Evolutionary conservation across 2,888 invertebrate species (phyloP), one percentile per base, ranked within the genome.

Genomic region (Apodemia duryi): DNA sequence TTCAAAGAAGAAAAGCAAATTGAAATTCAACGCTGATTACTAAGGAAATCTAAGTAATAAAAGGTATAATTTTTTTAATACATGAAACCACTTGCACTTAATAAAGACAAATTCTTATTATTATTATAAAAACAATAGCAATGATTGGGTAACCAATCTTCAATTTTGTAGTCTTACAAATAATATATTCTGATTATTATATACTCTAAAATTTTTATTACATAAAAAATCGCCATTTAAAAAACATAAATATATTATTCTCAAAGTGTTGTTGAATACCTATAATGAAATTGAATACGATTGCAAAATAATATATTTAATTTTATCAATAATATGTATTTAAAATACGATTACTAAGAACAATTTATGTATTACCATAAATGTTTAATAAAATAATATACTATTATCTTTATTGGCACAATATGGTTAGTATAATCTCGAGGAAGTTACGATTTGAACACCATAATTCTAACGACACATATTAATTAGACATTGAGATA

Each of bases 1-100:
- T 32, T 32, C 54, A 57, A 28, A 32, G 29, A 57, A 57, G 32
- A 32, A 57, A 32, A 57, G 54, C 54, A 10, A 57, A 57, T 57
- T 46, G 46, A 46, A 46, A 57, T 29, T 32, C 54, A 57, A 57
- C 54, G 13, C 54, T 57, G 32, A 32, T 32, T 54, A 57, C 3
- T 32, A 57, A 57, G 10, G 13, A 57, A 57, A 57, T 29, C 54
- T 57, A 29, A 46, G 46, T 46, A 57, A 10, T 29, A 32, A 57
- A 57, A 29, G 11, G 32, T 11, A 57, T 29, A 32, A 29, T 11
- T 10, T 5, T 57, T 57, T 57, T 11, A 57, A 57, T 32, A 29
- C 54, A 57, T 2, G 52, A 28, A 28, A 54, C 11, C 21, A 54
- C 9, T 54, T 54, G 10, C 54, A 57, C 54, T 57, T 57, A 57